Conservation (phyloP, 2,797 vertebrate genomes). For the Gymnothorax reevesii region DNA sequence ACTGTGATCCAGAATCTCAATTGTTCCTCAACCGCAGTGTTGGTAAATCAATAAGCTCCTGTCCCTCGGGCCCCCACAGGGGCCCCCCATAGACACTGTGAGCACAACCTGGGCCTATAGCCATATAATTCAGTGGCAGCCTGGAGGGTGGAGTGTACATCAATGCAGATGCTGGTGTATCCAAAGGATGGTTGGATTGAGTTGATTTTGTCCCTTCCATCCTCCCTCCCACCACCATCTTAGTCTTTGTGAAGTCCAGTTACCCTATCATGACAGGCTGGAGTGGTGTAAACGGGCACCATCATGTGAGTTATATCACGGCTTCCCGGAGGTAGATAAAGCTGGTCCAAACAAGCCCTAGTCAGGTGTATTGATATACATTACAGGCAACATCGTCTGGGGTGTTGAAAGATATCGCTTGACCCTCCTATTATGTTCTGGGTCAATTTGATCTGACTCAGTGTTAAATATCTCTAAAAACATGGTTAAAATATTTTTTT, state of each 20-base stretch:
- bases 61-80: conserved; percentile 65
- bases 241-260: too few species aligned
- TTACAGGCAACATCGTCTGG: too few species aligned
- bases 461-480: too few species aligned
- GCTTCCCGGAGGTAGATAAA: too few species aligned
- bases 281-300: neutral
- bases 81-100: conserved; percentile 57
- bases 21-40: conserved; percentile 37
- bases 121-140: conserved; percentile 62
- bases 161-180: conserved; percentile 33
- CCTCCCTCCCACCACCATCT: too few species aligned
- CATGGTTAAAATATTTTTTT: too few species aligned
- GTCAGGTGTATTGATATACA: too few species aligned
- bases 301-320: neutral
- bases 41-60: conserved; percentile 66
- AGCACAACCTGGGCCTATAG: conserved; percentile 65
- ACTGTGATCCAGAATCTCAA: conserved; percentile 6
- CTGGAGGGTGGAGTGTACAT: conserved; percentile 56
- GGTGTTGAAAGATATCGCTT: too few species aligned
- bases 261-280: too few species aligned
- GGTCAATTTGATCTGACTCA: too few species aligned
- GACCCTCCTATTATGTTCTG: too few species aligned
- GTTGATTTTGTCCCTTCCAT: neutral
- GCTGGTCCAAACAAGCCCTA: too few species aligned
- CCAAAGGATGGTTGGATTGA: neutral